Conservation (phyloP, 2,888 invertebrate species). For the Alviniconcha strummeri region DNA sequence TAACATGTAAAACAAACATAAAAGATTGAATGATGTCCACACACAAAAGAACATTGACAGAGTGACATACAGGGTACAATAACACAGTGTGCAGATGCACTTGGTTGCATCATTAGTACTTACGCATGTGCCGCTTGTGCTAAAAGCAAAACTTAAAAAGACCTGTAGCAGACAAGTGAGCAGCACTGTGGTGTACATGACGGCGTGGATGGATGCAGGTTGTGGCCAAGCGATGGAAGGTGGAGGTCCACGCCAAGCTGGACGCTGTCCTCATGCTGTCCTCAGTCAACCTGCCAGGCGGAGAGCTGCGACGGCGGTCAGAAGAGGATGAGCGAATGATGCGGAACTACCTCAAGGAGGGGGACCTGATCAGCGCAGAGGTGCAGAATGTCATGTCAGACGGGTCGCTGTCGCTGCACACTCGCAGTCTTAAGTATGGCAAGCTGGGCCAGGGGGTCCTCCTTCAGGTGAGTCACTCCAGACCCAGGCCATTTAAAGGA, state of each 20-base stretch:
- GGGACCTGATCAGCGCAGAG: slow-evolving; percentile 96
- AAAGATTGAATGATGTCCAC: too few relatives aligned
- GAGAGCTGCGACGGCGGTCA: slow-evolving; percentile 91
- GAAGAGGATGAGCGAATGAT: slow-evolving; percentile 98
- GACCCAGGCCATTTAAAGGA: neutral
- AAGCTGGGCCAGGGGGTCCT: slow-evolving; percentile 79
- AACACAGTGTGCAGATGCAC: too few relatives aligned
- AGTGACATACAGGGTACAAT: too few relatives aligned
- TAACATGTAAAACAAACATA: too few relatives aligned
- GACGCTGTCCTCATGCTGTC: slow-evolving; percentile 91
- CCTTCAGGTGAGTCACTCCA: slow-evolving; percentile 10
- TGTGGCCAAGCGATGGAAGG: slow-evolving; percentile 95
- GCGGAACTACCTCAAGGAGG: slow-evolving; percentile 83
- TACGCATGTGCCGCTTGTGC: too few relatives aligned
- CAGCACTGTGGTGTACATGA: too few relatives aligned
- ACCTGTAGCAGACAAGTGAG: too few relatives aligned
- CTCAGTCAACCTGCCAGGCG: slow-evolving; percentile 96
- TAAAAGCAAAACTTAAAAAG: too few relatives aligned
- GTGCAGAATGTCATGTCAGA: slow-evolving; percentile 95
- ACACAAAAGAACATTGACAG: too few relatives aligned
- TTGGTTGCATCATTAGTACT: too few relatives aligned
- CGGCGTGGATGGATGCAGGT: slow-evolving; percentile 77
- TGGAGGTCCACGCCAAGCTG: slow-evolving; percentile 91
- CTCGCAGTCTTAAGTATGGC: slow-evolving; percentile 96
- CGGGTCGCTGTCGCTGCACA: slow-evolving; percentile 93